These are phyloP conservation scores for Gibbula magus DNA, from an alignment of 2,888 invertebrate genomes.

Conservation along the genomic window DNA sequence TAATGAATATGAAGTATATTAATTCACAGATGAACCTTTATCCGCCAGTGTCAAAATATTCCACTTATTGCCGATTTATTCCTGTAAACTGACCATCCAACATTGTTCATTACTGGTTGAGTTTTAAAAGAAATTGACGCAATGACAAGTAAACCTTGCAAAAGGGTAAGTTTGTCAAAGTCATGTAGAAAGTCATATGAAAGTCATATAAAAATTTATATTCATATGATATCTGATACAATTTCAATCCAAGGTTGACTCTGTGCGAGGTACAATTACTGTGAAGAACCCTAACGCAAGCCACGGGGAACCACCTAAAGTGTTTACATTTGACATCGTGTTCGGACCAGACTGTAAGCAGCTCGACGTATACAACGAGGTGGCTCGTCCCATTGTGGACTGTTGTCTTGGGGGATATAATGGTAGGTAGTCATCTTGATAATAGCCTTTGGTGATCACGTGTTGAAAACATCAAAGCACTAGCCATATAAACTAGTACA, in stretches of 20 bases:
- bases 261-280: conserved; percentile 84
- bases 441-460: background rate
- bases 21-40: too few species aligned
- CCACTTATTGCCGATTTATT: too few species aligned
- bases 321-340: conserved; percentile 95
- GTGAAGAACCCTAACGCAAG: conserved; percentile 84
- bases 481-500: too few species aligned
- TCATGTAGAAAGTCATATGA: too few species aligned
- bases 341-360: conserved; percentile 90
- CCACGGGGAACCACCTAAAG: conserved; percentile 86
- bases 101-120: too few species aligned
- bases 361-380: conserved; percentile 95
- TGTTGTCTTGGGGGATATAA: conserved; percentile 97
- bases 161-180: too few species aligned
- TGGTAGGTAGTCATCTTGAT: conserved; percentile 80
- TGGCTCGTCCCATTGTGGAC: conserved; percentile 96
- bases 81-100: too few species aligned
- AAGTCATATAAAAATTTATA: background rate
- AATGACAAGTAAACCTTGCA: too few species aligned
- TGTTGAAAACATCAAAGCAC: too few species aligned
- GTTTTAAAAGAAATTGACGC: too few species aligned
- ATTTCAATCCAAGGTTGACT: conserved; percentile 70
- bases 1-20: background rate
- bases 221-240: background rate
- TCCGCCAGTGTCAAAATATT: too few species aligned